These are phyloP conservation scores for Pycnomerus fuliginosus DNA, from an alignment of 2,888 invertebrate genomes.

Conservation along the genomic window DNA sequence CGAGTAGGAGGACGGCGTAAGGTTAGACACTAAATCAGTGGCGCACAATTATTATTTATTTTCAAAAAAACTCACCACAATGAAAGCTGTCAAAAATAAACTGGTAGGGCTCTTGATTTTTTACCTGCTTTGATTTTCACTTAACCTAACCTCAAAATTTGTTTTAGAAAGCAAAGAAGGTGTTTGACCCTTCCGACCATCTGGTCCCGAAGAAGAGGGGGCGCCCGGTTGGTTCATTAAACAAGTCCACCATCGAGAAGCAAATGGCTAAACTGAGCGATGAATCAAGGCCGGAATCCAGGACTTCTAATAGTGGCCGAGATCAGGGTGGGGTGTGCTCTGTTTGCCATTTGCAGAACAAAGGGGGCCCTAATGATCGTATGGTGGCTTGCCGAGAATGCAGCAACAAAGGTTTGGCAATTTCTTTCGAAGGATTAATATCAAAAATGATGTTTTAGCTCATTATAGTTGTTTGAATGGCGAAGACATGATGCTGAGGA, in stretches of 20 bases:
- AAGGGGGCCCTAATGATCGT: slow-evolving; percentile 61
- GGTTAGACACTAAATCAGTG: slow-evolving; percentile 42
- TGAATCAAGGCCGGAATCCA: slow-evolving; percentile 46
- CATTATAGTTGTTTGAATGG: slow-evolving; percentile 69
- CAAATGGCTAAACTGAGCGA: slow-evolving; percentile 41
- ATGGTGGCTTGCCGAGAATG: slow-evolving; percentile 71
- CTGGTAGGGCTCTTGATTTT: slow-evolving; percentile 5
- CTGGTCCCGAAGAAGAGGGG: slow-evolving; percentile 74
- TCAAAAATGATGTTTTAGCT: slow-evolving; percentile 54
- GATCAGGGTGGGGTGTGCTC: slow-evolving; percentile 63
- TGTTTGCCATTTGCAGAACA: slow-evolving; percentile 61
- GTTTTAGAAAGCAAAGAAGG: slow-evolving; percentile 72
- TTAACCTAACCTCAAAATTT: slow-evolving; percentile 13
- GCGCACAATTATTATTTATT: background rate
- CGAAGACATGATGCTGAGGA: slow-evolving; percentile 61
- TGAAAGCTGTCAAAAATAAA: slow-evolving; percentile 13
- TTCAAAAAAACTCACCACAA: slow-evolving; percentile 5
- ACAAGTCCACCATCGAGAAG: slow-evolving; percentile 61
- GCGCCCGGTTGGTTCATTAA: slow-evolving; percentile 63
- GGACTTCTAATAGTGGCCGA: slow-evolving; percentile 43
- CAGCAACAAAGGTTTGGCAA: slow-evolving; percentile 67
- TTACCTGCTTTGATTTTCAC: background rate
- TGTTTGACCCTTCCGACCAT: slow-evolving; percentile 83
- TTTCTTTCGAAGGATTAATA: too few species aligned
- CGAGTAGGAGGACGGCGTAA: slow-evolving; percentile 63